phyloP scores from a whole-genome alignment of 2,797 vertebrate species.

The Leptodactylus fallax region DNA sequence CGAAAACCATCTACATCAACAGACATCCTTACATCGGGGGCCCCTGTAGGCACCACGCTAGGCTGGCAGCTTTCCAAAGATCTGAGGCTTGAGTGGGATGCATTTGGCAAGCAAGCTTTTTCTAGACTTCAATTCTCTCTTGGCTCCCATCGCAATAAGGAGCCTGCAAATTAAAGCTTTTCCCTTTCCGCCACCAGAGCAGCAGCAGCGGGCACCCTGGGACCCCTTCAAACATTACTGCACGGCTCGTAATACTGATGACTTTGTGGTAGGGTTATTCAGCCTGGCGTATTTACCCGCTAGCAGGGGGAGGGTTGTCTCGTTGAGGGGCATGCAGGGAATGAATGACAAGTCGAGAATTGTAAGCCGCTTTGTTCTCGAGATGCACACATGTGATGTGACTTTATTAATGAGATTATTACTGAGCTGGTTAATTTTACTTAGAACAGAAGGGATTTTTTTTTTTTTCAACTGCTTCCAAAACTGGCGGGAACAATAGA shows the following conservation, averaged over 20 bases:
- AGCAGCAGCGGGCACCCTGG: conserved; percentile 1
- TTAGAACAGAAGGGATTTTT: conserved; percentile 9
- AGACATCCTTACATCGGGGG: neutral
- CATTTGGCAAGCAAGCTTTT: conserved; percentile 26
- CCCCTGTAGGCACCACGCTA: conserved; percentile 64
- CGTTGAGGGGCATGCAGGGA: conserved; percentile 7
- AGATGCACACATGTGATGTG: conserved; percentile 40
- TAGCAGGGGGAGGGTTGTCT: neutral
- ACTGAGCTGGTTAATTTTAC: conserved; percentile 29
- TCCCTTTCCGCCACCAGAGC: conserved; percentile 4
- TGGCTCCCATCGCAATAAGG: neutral
- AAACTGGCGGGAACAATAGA: conserved; percentile 39
- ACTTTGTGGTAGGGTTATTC: conserved; percentile 46
- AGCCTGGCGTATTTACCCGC: conserved; percentile 2
- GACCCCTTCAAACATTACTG: conserved; percentile 37
- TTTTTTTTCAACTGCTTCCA: conserved; percentile 14
- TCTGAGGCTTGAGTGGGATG: neutral
- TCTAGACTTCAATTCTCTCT: neutral
- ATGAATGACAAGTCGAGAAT: conserved; percentile 36
- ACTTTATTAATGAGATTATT: conserved; percentile 60
- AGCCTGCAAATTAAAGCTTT: conserved; percentile 18
- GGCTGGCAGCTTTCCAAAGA: conserved; percentile 33
- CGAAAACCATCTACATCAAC: neutral
- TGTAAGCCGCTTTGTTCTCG: conserved; percentile 50
- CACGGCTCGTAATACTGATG: neutral